Evolutionary conservation across 1,140 invertebrate species (phyloP).

Genomic region (Stenopsyche tienmushanensis): DNA sequence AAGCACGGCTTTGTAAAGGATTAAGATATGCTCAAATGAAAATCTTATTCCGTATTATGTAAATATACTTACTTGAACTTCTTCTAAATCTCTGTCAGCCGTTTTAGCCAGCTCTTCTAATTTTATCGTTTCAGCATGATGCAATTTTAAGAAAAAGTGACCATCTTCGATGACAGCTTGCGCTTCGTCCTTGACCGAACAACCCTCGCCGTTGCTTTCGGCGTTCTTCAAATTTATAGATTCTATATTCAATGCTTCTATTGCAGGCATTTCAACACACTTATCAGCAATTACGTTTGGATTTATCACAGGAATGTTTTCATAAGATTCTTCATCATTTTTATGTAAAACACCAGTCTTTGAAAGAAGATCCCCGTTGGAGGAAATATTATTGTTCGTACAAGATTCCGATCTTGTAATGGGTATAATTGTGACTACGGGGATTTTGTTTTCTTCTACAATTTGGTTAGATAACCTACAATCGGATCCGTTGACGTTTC

Average conservation of each 20-base stretch:
- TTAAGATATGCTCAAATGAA: neutral
- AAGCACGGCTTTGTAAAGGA: neutral
- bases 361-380: neutral
- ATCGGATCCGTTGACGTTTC: neutral
- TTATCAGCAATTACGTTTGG: neutral
- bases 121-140: constrained; percentile 70
- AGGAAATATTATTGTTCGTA: neutral
- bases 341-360: constrained; percentile 17
- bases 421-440: constrained; percentile 33
- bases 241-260: no score
- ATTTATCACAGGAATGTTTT: constrained; percentile 47
- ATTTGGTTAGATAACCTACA: constrained; percentile 9
- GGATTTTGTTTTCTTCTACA: constrained; percentile 7
- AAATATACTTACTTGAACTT: constrained; percentile 52
- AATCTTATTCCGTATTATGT: neutral
- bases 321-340: constrained; percentile 51
- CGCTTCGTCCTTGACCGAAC: no score
- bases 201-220: constrained; percentile 41
- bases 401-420: constrained; percentile 26
- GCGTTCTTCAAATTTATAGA: no score
- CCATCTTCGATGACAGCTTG: constrained; percentile 65
- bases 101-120: constrained; percentile 66
- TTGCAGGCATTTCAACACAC: no score
- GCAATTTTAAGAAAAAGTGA: constrained; percentile 72
- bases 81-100: constrained; percentile 67